Conservation (phyloP, 2,888 invertebrate species). For the Coelinius sp. region DNA sequence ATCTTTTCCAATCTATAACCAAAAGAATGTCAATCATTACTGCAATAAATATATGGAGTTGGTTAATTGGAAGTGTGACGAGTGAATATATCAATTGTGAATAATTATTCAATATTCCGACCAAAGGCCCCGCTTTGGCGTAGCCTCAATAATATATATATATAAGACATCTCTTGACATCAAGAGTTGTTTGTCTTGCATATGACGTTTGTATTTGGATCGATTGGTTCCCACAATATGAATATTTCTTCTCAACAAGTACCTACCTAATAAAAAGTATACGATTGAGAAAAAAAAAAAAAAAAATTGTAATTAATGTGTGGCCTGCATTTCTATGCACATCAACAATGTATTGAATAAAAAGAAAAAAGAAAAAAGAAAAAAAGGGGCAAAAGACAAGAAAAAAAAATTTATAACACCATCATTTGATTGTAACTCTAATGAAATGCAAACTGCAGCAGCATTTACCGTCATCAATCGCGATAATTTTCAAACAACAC, state of each 20-base stretch:
- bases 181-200: not conserved
- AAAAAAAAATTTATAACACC: slow-evolving; percentile 56
- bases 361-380: no score
- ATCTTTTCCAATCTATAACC: no score
- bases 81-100: not conserved
- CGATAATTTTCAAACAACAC: slow-evolving; percentile 57
- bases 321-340: no score
- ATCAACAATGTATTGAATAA: no score
- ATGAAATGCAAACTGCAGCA: slow-evolving; percentile 50
- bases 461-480: slow-evolving; percentile 65
- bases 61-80: no score
- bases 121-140: no score
- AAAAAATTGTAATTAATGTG: no score
- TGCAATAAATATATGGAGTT: not conserved
- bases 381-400: no score
- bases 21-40: not conserved
- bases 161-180: not conserved
- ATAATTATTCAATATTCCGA: not conserved
- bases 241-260: no score
- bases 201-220: not conserved
- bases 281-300: no score
- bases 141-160: not conserved
- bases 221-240: not conserved
- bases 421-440: slow-evolving; percentile 48
- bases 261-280: no score